Evolutionary conservation across 2,113 vertebrate genomes (phyloP).

Genomic region (Amia ocellicauda): DNA sequence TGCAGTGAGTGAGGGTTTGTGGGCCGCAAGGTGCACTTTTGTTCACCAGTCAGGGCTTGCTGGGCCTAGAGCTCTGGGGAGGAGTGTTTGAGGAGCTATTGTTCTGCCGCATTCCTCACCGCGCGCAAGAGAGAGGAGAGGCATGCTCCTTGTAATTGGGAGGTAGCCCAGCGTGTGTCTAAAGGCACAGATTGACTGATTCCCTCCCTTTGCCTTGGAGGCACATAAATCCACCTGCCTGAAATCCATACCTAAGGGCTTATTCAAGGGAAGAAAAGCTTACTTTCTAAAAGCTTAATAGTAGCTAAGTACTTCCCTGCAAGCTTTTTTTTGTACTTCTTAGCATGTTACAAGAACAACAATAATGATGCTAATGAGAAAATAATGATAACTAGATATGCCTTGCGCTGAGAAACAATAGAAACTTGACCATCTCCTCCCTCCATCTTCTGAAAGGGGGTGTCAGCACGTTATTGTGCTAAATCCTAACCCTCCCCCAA

Average conservation of each 20-base stretch:
- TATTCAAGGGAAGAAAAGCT: constrained; percentile 21
- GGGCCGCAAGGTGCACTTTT: constrained; percentile 69
- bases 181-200: constrained; percentile 45
- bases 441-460: too few relatives aligned
- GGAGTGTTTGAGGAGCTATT: constrained; percentile 52
- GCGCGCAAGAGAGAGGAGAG: constrained; percentile 37
- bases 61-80: constrained; percentile 39
- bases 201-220: constrained; percentile 11
- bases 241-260: constrained; percentile 59
- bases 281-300: too few relatives aligned
- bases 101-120: constrained; percentile 58
- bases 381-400: too few relatives aligned
- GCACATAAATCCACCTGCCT: constrained; percentile 63
- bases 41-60: constrained; percentile 65
- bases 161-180: constrained; percentile 15
- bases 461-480: too few relatives aligned
- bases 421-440: too few relatives aligned
- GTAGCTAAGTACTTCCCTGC: too few relatives aligned
- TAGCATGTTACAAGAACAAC: too few relatives aligned
- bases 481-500: too few relatives aligned
- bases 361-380: too few relatives aligned
- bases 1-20: constrained; percentile 35
- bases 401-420: too few relatives aligned
- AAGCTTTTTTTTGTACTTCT: too few relatives aligned
- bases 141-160: constrained; percentile 33